Percentiles rank a stretch among this genome's conserved stretches.
Conservation (phyloP, 2,113 vertebrate species). For the Burhinus bistriatus region DNA sequence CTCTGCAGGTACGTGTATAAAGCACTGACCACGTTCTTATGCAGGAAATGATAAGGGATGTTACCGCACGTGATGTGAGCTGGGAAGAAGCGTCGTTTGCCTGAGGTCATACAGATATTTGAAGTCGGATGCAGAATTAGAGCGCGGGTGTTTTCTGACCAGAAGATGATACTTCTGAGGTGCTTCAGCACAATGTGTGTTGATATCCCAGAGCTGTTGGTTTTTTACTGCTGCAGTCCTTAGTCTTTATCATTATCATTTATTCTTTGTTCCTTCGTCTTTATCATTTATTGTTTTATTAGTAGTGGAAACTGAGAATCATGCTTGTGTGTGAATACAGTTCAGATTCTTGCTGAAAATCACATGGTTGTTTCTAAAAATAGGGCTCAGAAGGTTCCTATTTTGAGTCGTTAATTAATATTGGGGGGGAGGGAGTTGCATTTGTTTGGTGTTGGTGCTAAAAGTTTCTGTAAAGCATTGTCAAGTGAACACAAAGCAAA, state of each 20-base stretch:
- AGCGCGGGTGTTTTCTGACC: neutral
- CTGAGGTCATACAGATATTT: neutral
- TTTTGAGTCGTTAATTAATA: neutral
- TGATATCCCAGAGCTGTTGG: neutral
- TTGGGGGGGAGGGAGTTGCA: neutral
- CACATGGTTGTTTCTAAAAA: neutral
- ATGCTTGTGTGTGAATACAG: neutral
- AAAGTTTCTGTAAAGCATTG: neutral
- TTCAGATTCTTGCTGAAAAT: neutral
- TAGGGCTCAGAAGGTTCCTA: neutral
- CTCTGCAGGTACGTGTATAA: neutral
- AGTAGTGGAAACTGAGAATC: neutral
- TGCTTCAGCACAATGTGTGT: neutral
- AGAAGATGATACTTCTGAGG: neutral
- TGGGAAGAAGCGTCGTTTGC: neutral
- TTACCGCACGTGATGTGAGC: rapidly evolving
- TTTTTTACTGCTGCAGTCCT: neutral
- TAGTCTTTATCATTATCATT: neutral
- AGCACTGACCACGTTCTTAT: neutral
- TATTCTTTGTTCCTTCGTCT: neutral
- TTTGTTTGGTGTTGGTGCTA: neutral
- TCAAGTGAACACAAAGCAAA: neutral
- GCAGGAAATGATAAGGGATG: neutral
- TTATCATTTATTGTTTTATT: neutral
- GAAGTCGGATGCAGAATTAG: neutral